Conservation (phyloP, 2,113 vertebrate genomes). For the Pipa parva region DNA sequence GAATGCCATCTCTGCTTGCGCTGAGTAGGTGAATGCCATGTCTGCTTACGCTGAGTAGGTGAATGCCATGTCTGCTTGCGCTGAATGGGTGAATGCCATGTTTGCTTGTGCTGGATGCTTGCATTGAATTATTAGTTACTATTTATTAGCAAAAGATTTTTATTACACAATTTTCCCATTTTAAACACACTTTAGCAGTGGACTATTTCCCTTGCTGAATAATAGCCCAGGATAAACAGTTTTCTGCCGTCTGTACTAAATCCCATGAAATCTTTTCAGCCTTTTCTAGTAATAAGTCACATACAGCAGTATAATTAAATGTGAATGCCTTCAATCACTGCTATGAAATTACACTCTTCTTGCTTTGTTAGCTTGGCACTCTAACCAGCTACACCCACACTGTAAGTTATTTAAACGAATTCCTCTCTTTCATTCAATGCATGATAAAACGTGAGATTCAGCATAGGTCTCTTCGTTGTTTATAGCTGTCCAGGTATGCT, state of each 20-base stretch:
- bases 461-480: no score
- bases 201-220: slow-evolving; percentile 66
- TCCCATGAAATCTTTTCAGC: slow-evolving; percentile 61
- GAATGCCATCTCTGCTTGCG: no score
- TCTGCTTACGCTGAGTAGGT: no score
- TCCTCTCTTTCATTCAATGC: slow-evolving; percentile 60
- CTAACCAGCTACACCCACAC: slow-evolving; percentile 60
- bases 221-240: slow-evolving; percentile 69
- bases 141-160: slow-evolving; percentile 38
- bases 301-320: slow-evolving; percentile 66
- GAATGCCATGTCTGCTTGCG: no score
- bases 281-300: slow-evolving; percentile 68
- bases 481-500: no score
- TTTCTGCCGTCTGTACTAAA: slow-evolving; percentile 67
- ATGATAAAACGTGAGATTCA: no score
- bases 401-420: slow-evolving; percentile 67
- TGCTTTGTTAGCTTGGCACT: slow-evolving; percentile 70
- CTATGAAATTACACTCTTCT: slow-evolving; percentile 72
- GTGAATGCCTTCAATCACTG: slow-evolving; percentile 70
- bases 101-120: no score
- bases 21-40: no score
- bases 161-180: slow-evolving; percentile 60
- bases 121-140: no score
- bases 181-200: slow-evolving; percentile 59
- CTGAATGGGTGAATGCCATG: no score